These are phyloP conservation scores for Hermodice carunculata DNA, from an alignment of 2,888 invertebrate genomes.

Conservation along the genomic window DNA sequence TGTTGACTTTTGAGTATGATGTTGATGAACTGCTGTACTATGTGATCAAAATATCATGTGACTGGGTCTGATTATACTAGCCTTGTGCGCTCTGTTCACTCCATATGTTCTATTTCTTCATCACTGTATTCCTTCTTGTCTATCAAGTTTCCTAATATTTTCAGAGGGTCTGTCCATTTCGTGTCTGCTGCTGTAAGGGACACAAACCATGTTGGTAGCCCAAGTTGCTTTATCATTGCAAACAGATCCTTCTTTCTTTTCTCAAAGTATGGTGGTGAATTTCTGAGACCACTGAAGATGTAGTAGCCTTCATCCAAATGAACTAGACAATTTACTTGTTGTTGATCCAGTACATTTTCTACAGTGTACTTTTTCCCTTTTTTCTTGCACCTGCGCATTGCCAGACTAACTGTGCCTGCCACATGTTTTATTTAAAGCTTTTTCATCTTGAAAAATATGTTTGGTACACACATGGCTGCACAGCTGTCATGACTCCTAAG, in stretches of 20 bases:
- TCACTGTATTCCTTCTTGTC: slow-evolving; percentile 1
- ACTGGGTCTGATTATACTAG: slow-evolving; percentile 40
- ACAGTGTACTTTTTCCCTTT: background rate
- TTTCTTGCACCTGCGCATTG: background rate
- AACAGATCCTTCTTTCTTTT: background rate
- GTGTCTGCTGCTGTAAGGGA: slow-evolving; percentile 8
- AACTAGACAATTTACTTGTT: background rate
- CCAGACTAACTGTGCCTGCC: background rate
- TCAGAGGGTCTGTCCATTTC: slow-evolving; percentile 18
- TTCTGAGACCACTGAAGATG: background rate
- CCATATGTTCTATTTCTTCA: slow-evolving; percentile 18
- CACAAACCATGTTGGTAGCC: background rate
- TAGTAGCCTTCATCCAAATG: background rate
- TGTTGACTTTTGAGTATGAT: background rate
- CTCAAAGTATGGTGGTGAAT: background rate
- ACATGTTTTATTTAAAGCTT: background rate
- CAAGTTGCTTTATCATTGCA: background rate
- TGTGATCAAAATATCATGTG: slow-evolving; percentile 36
- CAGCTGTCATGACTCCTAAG: background rate
- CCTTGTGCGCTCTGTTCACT: slow-evolving; percentile 34
- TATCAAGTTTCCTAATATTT: slow-evolving; percentile 23
- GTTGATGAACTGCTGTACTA: slow-evolving; percentile 31
- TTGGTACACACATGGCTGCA: background rate
- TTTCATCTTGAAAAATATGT: background rate
- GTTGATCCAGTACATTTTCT: background rate